Base-by-base conservation (phyloP, 2,888 invertebrate species). In the Synanthedon myopaeformis region DNA sequence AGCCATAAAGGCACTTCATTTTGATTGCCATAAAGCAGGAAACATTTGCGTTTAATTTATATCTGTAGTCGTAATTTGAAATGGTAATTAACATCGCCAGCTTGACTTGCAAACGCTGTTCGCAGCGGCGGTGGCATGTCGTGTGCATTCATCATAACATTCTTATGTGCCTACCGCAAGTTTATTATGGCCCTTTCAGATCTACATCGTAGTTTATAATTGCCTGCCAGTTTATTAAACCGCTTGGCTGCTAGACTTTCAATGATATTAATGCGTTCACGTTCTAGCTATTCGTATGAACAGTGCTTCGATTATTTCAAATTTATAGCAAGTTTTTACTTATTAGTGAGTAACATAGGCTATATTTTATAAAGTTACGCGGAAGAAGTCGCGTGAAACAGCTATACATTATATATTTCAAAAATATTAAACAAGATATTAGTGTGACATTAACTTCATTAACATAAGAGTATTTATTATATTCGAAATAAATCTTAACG, bases 71-170 rank as follows among this genome's bases (percentile, higher is more conserved):
- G 70, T 67, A 69, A 77, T 82, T 82, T 77, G 73, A 76, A 79
- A 76, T 79, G 70, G 73, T 82, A 82, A 84, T 83, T 78, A 82
- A 74, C 71, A 73, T 67, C 62, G 69, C 58, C 60, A 55, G 55
- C 49, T 49, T 81, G 79, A 82, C 81, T 72, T 76, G 82, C 80
- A 69, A 66, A 61, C 59, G 57, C 59, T 57, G 56, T 57, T 35
- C 35, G 35, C 8, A 35, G 10, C 57, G 55, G 55, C 57, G 56
- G 57, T 57, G 55, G 55, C 58, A 58, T 59, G 61, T 61, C 64
- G 54, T 45, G 17, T 42, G 48, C 66, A 72, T 76, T 71, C 66
- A 74, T 76, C 72, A 77, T 67, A 66, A 61, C 58, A 62, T 59
- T 42, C 56, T 55, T 53, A 58, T 60, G 64, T 66, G 67, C 59